phyloP scores from a whole-genome alignment of 1,140 invertebrate genomes.

The Helicoverpa zea region DNA sequence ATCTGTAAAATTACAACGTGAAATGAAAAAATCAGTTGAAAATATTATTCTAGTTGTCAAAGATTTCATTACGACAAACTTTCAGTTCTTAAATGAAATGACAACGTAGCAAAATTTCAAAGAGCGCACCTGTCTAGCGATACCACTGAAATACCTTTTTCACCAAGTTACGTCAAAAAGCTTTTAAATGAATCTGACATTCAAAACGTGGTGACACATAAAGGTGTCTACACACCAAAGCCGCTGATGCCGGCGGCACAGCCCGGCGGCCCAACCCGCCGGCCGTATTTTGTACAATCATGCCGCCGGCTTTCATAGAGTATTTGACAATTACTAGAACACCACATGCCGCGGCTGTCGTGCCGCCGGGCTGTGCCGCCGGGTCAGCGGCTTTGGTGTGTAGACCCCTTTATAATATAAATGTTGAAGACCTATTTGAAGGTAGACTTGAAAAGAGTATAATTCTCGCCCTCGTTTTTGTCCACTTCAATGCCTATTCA shows the following conservation, averaged over 20 bases:
- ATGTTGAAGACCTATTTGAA: constrained; percentile 12
- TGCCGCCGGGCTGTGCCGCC: too few species aligned
- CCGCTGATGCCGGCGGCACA: too few species aligned
- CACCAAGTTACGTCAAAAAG: constrained; percentile 1
- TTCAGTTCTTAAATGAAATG: background rate
- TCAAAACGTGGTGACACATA: constrained; percentile 25
- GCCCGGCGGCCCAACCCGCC: too few species aligned
- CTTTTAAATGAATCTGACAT: constrained; percentile 24
- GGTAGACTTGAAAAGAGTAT: background rate
- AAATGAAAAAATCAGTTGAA: too few species aligned
- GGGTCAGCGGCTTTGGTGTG: too few species aligned
- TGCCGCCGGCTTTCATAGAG: too few species aligned
- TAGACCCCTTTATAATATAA: too few species aligned
- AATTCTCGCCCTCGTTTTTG: background rate
- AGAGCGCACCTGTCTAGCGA: background rate
- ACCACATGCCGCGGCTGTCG: too few species aligned
- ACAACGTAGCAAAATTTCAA: constrained; percentile 14
- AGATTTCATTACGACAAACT: background rate
- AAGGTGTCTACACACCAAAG: too few species aligned
- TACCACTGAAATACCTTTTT: constrained; percentile 3
- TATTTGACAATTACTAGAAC: too few species aligned
- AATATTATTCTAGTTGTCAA: too few species aligned
- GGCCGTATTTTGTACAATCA: too few species aligned
- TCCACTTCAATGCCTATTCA: background rate
- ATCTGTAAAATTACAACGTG: background rate